phyloP scores from a whole-genome alignment of 2,113 vertebrate species.

The Pandion haliaetus region DNA sequence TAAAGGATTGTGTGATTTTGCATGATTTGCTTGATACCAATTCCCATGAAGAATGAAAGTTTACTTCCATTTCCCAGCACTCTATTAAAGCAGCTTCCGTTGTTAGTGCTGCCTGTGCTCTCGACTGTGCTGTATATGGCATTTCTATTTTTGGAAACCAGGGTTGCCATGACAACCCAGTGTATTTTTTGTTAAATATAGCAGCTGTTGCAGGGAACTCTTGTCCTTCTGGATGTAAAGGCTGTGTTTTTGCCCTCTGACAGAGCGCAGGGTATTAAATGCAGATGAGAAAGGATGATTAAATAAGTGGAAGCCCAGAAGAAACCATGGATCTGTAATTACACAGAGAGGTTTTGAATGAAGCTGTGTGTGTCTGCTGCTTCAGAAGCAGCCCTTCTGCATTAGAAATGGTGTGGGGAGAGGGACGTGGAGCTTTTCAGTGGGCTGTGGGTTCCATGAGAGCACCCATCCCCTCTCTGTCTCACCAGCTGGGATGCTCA shows the following conservation, averaged over 20 bases:
- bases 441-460: background rate
- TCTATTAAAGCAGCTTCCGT: background rate
- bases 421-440: background rate
- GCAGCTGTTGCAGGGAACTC: constrained; percentile 49
- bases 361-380: accelerated
- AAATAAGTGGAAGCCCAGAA: background rate
- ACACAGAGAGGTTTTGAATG: background rate
- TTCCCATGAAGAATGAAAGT: background rate
- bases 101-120: background rate
- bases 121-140: background rate
- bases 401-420: background rate
- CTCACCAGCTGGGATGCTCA: background rate
- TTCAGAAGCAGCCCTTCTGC: background rate
- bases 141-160: constrained; percentile 67
- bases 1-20: background rate
- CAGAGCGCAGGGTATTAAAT: background rate
- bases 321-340: background rate
- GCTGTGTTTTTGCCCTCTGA: background rate
- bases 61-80: background rate
- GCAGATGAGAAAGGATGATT: constrained; percentile 1
- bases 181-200: constrained; percentile 67
- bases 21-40: background rate
- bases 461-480: background rate
- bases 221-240: constrained; percentile 50
- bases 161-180: constrained; percentile 62